Evolutionary conservation across 2,797 vertebrate species (phyloP), one percentile per base, ranked within the genome.

Genomic region (Micrastur ruficollis): DNA sequence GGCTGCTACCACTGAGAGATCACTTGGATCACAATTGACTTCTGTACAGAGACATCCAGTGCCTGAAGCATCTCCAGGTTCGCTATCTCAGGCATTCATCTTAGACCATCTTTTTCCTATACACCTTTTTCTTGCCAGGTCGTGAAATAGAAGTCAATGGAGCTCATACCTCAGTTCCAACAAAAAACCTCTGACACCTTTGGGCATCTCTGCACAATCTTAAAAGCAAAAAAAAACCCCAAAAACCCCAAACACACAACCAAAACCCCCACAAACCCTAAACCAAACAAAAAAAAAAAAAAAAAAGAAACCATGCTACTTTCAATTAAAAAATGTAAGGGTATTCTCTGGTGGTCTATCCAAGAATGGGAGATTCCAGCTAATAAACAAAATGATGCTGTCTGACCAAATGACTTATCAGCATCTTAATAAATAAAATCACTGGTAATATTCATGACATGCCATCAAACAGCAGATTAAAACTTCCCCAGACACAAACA

Each of bases 311-410:
- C 9, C 4, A 11, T 18, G 18, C 21, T 32, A 59, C 5, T 72
- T 81, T 8, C 11, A 26, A 23, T 9, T 2, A 17, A 36, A 44
- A 55, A 29, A 27, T 2, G 2, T 5, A 55, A 32, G 4, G 0
- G 10, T 20, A n/a, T 17, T 90, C 32, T 83, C 17, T 66, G 36
- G 17, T 59, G 22, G 42, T 6, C 42, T 50, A 31, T 9, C 32
- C 34, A 79, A 73, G 22, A 84, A 50, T 53, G 14, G 14, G 10
- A 58, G 25, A 73, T 55, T 62, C 26, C 44, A 83, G 72, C 16
- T 61, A 84, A 73, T 9, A 67, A 74, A 10, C 4, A 9, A 61
- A 53, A 86, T 83, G 61, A 62, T n/a, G 29, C 17, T 78, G 31
- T 58, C 68, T 93, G 50, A 47, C 12, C 15, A 75, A 93, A 47